Evolutionary conservation across 1,140 invertebrate species (phyloP), one percentile per base, ranked within the genome.

Genomic region (Bombus breviceps): DNA sequence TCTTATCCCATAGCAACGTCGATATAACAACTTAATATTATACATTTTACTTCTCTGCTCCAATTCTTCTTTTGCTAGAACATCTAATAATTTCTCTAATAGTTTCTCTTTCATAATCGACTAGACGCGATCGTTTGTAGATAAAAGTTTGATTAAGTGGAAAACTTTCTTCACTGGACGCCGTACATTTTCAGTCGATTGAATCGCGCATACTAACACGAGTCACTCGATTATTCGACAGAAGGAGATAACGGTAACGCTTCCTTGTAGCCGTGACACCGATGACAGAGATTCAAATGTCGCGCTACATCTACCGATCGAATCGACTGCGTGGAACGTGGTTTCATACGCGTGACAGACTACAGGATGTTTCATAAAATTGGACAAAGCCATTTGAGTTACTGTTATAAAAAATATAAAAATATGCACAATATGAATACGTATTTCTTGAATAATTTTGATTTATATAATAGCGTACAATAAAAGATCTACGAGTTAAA

Each of bases 221-320:
- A 37, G 32, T 12, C 39, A 12, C 10, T 73, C 39, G 41, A 73
- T 85, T 85, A 85, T 85, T 85, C 77, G 68, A 57, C 53, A 73
- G 83, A 85, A 79, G 18, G 34, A 80, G 53, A 72, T 85, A 85
- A 85, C 83, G 83, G 83, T 85, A 85, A 69, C n/a, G 76, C 32
- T 85, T 85, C 83, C 83, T 85, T 72, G 83, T 85, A 53, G 76
- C 77, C 32, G 83, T 73, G 83, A 85, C 83, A 85, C 77, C 76
- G 68, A 85, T 85, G 53, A 80, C 76, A 80, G 39, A 37, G 77
- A 85, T 85, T 72, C 64, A 85, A 85, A 80, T 72, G 77, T 85
- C 83, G 83, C 32, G 77, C 28, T 85, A 79, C 83, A 85, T 68
- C 77, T 34, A 80, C 76, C 68, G 66, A 83, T 69, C 43, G 34